Evolutionary conservation across 2,888 invertebrate genomes (phyloP), one percentile per base, ranked within the genome.

Genomic region (Nemurella pictetii): DNA sequence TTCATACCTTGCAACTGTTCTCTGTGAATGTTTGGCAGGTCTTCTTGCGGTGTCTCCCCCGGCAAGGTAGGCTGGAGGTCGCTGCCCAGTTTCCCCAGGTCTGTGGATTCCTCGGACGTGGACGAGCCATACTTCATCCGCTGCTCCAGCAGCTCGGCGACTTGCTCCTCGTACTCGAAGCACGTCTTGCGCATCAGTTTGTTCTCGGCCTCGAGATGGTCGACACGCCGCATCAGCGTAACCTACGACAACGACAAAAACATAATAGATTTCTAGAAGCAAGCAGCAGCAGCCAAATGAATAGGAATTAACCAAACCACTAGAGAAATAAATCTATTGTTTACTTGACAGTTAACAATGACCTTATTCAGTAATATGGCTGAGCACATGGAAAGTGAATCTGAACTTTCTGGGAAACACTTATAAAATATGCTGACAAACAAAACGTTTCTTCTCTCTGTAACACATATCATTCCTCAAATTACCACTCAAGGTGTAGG

Each of bases 1-100:
- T 20, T 20, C 55, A 55, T 80, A 85, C 85, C 85, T 80, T 80
- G 35, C 27, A 85, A 73, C 27, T 85, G 83, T 72, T 83, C 28
- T 32, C 80, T 83, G 78, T 72, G 15, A 12, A 12, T 73, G 25
- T 36, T 26, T 35, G 84, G 32, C n/a, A 78, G n/a, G 20, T 55
- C 55, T 55, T 55, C 27, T 75, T 75, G 29, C 25, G 75, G 20
- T 20, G 20, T 12, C 20, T 55, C 55, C 78, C n/a, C 30, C 78
- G 5, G 28, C 78, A n/a, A 29, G n/a, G 4, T 12, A 26, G 75
- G 28, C 75, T 27, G 75, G 15, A 77, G 55, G 72, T 85, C 83
- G 30, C 77, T 78, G 72, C 29, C 77, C 30, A 78, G 55, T 15
- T 55, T 78, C 12, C 72, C 83, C 36, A 82, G 36, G 32, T 85